Base-by-base conservation (phyloP, 2,113 vertebrate species). In the Acinonyx jubatus region DNA sequence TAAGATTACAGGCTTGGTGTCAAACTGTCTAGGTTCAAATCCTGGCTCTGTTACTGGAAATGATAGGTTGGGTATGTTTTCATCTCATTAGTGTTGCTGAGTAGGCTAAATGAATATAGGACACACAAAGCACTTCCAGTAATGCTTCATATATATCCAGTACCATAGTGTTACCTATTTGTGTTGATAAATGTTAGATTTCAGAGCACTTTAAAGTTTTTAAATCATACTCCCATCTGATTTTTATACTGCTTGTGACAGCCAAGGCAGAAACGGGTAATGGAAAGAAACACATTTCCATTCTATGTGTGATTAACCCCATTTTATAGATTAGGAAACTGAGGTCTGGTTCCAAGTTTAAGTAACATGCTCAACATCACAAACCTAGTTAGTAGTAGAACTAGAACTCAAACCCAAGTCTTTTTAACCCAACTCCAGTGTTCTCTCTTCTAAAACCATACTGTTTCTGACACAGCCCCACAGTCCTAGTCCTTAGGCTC, bases 191-290 rank as follows among this genome's bases (percentile, higher is more conserved):
- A 86, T 66, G 50, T 36, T 87, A 55, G 10, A 94, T 71, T 96
- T 95, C 52, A 88, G 66, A 96, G 57, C 27, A 84, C 29, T 84
- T 74, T 69, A 8, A 97, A 78, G 33, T 82, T 96, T 97, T 97
- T 19, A 91, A 95, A 61, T 12, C 52, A 71, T 33, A 81, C 74
- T 95, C 36, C 85, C 36, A 89, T 79, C 73, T 92, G 94, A 76
- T 89, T 92, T 91, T 95, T 79, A 87, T 41, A 90, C 3, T 94
- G 38, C 73, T 85, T 97, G 12, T 85, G 71, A 97, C 10, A 81
- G 19, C 31, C 25, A 93, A 48, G n/a, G 48, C 73, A 86, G 89
- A 91, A 97, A 91, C 41, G 89, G 41, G 0, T 45, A 84, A 74
- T n/a, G n/a, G n/a, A n/a, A n/a, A n/a, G n/a, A n/a, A n/a, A n/a